Evolutionary conservation across 2,113 vertebrate genomes (phyloP).

Genomic region (Asarcornis scutulata): DNA sequence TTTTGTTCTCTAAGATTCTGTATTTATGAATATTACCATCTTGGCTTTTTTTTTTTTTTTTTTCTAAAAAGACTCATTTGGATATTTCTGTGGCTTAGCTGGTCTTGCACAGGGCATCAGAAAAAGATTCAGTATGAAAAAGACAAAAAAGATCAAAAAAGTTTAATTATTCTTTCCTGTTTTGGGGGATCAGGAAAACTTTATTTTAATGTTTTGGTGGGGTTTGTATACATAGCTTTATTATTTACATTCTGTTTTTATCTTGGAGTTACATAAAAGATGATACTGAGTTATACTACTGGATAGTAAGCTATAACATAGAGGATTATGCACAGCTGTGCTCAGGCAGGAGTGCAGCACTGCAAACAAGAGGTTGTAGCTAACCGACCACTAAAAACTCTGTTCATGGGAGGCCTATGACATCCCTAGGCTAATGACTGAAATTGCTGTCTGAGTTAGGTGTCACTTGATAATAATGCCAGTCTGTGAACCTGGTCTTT

Average conservation of each 20-base stretch:
- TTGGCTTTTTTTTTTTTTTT: background rate
- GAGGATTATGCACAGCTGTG: background rate
- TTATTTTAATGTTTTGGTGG: background rate
- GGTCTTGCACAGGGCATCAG: background rate
- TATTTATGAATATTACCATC: background rate
- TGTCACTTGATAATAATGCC: background rate
- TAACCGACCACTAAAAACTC: background rate
- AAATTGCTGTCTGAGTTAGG: background rate
- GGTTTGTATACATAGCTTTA: background rate
- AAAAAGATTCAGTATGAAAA: background rate
- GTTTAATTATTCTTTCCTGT: too few relatives aligned
- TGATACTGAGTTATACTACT: background rate
- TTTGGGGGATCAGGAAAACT: background rate
- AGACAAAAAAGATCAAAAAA: background rate
- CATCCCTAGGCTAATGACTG: background rate
- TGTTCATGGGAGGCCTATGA: background rate
- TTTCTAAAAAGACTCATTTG: background rate
- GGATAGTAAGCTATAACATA: background rate
- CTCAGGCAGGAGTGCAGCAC: background rate
- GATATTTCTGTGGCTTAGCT: background rate
- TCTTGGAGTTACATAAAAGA: background rate
- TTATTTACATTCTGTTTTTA: background rate
- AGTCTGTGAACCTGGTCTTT: background rate
- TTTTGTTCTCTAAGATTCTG: background rate
- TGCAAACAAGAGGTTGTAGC: background rate